Conservation (phyloP, 2,113 vertebrate genomes). For the Hippolais icterina region DNA sequence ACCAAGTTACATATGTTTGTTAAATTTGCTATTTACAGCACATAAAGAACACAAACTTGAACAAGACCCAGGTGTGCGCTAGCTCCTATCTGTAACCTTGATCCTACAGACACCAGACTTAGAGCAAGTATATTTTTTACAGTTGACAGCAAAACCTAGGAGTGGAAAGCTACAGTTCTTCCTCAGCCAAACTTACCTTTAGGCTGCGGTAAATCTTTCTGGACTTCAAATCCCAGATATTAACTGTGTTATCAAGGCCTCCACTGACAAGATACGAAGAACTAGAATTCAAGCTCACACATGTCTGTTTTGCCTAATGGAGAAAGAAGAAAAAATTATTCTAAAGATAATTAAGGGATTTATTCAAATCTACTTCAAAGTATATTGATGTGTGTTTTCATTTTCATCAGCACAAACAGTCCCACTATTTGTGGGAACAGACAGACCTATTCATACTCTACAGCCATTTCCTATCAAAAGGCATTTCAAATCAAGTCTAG, state of each 20-base stretch:
- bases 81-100: background rate
- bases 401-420: background rate
- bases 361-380: background rate
- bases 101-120: background rate
- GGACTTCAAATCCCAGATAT: conserved; percentile 97
- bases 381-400: background rate
- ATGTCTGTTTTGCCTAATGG: conserved; percentile 89
- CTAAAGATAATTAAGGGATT: background rate
- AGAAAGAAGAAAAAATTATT: background rate
- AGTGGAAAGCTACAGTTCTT: background rate
- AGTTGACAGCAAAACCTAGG: background rate
- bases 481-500: background rate
- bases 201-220: conserved; percentile 87
- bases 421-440: background rate
- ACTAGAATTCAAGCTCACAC: conserved; percentile 85
- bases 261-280: conserved; percentile 89
- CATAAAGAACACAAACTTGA: background rate
- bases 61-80: background rate
- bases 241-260: conserved; percentile 87
- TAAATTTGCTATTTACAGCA: background rate
- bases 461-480: background rate
- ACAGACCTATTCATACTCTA: background rate
- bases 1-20: background rate
- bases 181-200: conserved; percentile 75
- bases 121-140: background rate